Evolutionary conservation across 1,140 invertebrate species (phyloP), one percentile per base, ranked within the genome.

Genomic region (Bombyx mori): DNA sequence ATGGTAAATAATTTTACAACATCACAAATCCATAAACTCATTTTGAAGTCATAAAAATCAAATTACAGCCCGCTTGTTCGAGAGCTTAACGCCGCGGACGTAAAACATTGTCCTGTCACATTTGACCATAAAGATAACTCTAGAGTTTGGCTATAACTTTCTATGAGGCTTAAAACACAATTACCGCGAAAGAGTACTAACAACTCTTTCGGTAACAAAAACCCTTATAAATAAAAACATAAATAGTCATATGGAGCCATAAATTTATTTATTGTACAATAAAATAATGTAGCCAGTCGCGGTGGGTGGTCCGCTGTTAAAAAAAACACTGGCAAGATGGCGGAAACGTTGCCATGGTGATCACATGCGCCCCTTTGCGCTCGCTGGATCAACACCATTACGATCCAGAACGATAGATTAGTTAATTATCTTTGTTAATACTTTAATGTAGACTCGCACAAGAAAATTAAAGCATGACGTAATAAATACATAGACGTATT

Each of bases 231-330:
- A 83, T 82, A 86, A 84, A 83, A 84, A 82, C 73, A 82, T 82
- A 86, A 83, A 83, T 77, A 84, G 69, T 72, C 79, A 78, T 86
- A 82, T 82, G 79, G 75, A 75, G 83, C 73, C 82, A 85, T 86
- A 85, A 86, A 86, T 86, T 82, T 81, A 75, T 86, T 86, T 84
- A 86, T 86, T 77, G 79, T 85, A 83, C 75, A 85, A 86, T 86
- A 86, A 86, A 85, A 83, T 86, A 85, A 86, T 85, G 75, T 72
- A 77, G 73, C 76, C 66, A 71, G 71, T 65, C 79, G 70, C 71
- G 68, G 61, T 86, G 83, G 83, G 83, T 85, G 83, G 83, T 86
- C 83, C 71, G 53, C 52, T 65, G 63, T n/a, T 66, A 82, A 73
- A 82, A 80, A 80, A 77, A 82, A 70, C 74, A 35, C 63, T 61